A percentile compares a stretch with the other conserved stretches of the same genome.
Conservation (phyloP, 2,888 invertebrate genomes). For the Therioaphis trifolii region DNA sequence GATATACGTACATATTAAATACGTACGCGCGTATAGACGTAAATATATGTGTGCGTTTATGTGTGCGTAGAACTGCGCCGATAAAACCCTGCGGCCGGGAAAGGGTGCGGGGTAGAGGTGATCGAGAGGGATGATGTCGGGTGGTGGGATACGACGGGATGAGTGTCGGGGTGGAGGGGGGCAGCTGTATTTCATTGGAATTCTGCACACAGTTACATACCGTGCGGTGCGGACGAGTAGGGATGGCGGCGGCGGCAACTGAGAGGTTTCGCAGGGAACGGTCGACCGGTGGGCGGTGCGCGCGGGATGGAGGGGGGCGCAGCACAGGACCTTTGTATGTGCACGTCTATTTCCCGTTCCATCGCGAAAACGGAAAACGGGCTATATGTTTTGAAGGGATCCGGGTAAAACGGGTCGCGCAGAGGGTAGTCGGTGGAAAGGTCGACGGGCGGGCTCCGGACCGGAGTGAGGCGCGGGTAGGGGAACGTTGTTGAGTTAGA, state of each 20-base stretch:
- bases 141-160: background rate
- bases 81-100: constrained; percentile 51
- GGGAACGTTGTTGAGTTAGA: constrained; percentile 51
- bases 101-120: too few relatives aligned
- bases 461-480: background rate
- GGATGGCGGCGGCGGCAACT: background rate
- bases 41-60: background rate
- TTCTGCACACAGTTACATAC: constrained; percentile 51
- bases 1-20: too few relatives aligned
- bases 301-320: too few relatives aligned
- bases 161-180: constrained; percentile 6
- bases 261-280: constrained; percentile 34
- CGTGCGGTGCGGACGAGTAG: background rate
- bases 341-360: constrained; percentile 60
- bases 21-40: too few relatives aligned
- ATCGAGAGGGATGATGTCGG: too few relatives aligned
- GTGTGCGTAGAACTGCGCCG: constrained; percentile 42
- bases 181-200: constrained; percentile 60
- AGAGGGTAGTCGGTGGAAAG: constrained; percentile 5
- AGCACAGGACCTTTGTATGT: constrained; percentile 52
- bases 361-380: constrained; percentile 61
- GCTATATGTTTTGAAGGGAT: constrained; percentile 52
- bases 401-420: background rate
- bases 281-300: background rate
- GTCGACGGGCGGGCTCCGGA: too few relatives aligned